Percentiles rank a stretch among this genome's conserved stretches.
Conservation (phyloP, 2,113 vertebrate species). For the Stegastes partitus region DNA sequence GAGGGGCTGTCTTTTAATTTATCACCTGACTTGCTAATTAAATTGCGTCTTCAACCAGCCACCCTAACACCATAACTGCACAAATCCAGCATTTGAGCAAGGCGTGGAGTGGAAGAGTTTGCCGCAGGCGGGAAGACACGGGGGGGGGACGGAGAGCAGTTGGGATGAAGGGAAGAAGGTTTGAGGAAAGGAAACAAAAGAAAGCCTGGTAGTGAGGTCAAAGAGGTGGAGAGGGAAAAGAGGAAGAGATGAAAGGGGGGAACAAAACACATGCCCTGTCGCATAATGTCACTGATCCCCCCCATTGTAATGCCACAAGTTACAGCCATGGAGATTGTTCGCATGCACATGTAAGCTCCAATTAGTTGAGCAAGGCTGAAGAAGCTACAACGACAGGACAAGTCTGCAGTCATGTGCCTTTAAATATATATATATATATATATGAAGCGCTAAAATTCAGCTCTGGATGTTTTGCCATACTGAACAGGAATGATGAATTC, state of each 20-base stretch:
- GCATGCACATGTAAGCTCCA: slow-evolving; percentile 18
- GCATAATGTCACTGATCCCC: slow-evolving; percentile 20
- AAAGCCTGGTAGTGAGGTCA: slow-evolving; percentile 29
- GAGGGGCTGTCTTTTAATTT: slow-evolving; percentile 67
- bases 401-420: slow-evolving; percentile 2
- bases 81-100: slow-evolving; percentile 25
- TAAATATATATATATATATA: too few species aligned
- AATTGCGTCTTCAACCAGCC: slow-evolving; percentile 65
- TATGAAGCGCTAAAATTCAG: too few species aligned
- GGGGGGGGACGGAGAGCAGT: slow-evolving; percentile 2
- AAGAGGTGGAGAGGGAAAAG: slow-evolving; percentile 11
- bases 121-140: slow-evolving; percentile 24
- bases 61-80: slow-evolving; percentile 27
- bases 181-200: slow-evolving; percentile 22
- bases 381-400: slow-evolving; percentile 10
- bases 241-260: slow-evolving; percentile 11
- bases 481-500: too few species aligned
- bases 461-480: too few species aligned
- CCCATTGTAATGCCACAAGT: slow-evolving; percentile 18
- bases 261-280: slow-evolving; percentile 21
- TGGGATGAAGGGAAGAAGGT: not conserved
- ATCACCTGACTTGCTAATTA: slow-evolving; percentile 75
- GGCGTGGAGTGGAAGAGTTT: slow-evolving; percentile 22
- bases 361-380: slow-evolving; percentile 50
- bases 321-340: slow-evolving; percentile 33